A percentile compares a stretch with the other conserved stretches of the same genome.
Conservation (phyloP, 2,113 vertebrate species). For the Urocynchramus pylzowi region DNA sequence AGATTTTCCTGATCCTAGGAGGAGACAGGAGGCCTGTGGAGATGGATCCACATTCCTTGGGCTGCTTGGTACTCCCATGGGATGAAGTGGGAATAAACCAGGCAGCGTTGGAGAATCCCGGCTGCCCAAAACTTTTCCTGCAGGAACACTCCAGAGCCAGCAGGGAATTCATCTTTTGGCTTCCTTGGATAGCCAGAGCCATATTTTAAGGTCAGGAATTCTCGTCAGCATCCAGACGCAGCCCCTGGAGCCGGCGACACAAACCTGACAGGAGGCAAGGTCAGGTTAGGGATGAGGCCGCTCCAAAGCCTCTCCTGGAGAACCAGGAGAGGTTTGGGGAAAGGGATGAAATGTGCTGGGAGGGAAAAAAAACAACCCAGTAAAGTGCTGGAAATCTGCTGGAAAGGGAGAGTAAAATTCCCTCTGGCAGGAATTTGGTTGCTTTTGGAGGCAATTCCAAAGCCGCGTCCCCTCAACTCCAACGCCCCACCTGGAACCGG, state of each 20-base stretch:
- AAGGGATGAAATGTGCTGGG: not conserved
- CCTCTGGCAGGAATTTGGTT: not conserved
- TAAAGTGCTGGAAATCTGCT: not conserved
- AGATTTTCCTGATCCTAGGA: not conserved
- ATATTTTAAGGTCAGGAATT: not conserved
- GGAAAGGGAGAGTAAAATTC: not conserved
- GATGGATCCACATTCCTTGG: not conserved
- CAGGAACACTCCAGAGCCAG: not conserved
- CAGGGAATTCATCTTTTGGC: not conserved
- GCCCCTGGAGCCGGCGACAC: not conserved
- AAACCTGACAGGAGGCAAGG: not conserved
- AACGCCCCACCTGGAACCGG: fast-evolving
- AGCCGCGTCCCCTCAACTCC: not conserved
- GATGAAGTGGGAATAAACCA: not conserved
- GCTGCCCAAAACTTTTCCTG: not conserved
- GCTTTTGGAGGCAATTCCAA: not conserved
- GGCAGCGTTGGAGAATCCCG: not conserved
- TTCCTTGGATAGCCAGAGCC: not conserved
- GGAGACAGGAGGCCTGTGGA: not conserved
- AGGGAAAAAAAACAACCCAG: not conserved
- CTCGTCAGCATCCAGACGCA: not conserved
- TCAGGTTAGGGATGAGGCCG: not conserved
- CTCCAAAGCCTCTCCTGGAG: not conserved
- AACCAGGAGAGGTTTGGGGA: not conserved
- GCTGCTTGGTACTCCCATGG: not conserved